phyloP scores from a whole-genome alignment of 2,797 vertebrate genomes.

The Sorex maritimensis region DNA sequence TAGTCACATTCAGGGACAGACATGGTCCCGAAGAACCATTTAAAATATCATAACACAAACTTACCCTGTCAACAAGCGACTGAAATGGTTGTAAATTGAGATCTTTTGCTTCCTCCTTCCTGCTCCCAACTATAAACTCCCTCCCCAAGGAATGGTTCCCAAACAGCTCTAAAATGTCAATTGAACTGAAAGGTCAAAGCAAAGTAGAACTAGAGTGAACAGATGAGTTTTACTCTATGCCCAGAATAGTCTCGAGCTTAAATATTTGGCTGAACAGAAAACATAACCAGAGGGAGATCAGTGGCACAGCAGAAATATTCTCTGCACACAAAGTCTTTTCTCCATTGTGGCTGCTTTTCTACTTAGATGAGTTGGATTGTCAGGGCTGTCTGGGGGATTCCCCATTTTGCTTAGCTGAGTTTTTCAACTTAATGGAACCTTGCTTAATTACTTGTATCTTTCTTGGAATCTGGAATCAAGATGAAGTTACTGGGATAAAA shows the following conservation, averaged over 20 bases:
- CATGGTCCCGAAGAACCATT: constrained; percentile 51
- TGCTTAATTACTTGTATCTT: constrained; percentile 1
- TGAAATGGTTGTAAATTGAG: constrained; percentile 66
- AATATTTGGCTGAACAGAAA: background rate
- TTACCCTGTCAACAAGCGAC: constrained; percentile 56
- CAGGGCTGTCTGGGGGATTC: background rate
- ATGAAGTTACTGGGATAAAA: constrained; percentile 26
- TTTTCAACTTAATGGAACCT: background rate
- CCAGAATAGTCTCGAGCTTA: background rate
- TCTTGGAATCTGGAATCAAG: constrained; percentile 46
- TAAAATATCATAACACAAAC: background rate
- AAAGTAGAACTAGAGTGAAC: constrained; percentile 63
- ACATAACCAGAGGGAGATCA: background rate
- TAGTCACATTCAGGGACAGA: constrained; percentile 57
- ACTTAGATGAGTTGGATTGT: background rate
- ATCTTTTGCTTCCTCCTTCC: constrained; percentile 39
- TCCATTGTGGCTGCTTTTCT: background rate
- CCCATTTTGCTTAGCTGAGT: background rate
- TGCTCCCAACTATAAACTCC: background rate
- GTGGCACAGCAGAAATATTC: background rate
- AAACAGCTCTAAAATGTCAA: constrained; percentile 69
- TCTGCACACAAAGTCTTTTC: background rate
- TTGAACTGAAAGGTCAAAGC: constrained; percentile 76
- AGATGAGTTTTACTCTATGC: constrained; percentile 16
- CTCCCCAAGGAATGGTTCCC: constrained; percentile 56